phyloP scores from a whole-genome alignment of 2,888 invertebrate species.

The Stenichneumon culpator region DNA sequence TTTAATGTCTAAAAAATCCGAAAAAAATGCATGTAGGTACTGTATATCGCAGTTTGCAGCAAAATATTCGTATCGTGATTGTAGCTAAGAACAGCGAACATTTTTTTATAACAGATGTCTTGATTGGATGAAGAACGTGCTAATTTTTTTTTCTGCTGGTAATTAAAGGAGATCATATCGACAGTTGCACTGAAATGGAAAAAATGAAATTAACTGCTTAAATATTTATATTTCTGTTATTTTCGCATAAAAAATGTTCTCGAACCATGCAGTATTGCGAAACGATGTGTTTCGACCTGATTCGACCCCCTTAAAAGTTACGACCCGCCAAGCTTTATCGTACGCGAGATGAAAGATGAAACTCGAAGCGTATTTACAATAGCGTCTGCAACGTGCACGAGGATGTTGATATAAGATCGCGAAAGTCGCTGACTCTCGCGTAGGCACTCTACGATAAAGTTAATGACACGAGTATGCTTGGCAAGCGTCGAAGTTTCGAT shows the following conservation, averaged over 20 bases:
- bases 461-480: slow-evolving; percentile 65
- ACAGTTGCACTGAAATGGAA: background rate
- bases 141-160: background rate
- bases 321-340: background rate
- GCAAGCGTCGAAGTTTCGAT: slow-evolving; percentile 54
- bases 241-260: background rate
- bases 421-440: slow-evolving; percentile 62
- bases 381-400: background rate
- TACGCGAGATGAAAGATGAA: background rate
- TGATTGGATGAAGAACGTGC: too few relatives aligned
- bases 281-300: background rate
- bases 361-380: slow-evolving; percentile 1
- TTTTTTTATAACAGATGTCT: too few relatives aligned
- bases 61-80: too few relatives aligned
- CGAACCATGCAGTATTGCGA: background rate
- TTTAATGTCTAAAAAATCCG: background rate
- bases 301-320: background rate
- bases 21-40: too few relatives aligned
- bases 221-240: background rate
- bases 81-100: too few relatives aligned
- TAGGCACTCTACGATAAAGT: slow-evolving; percentile 51
- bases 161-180: background rate
- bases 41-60: too few relatives aligned
- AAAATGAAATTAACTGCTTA: too few relatives aligned
- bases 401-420: slow-evolving; percentile 48